Evolutionary conservation across 1,140 invertebrate genomes (phyloP).

Genomic region (Dendrolimus kikuchii): DNA sequence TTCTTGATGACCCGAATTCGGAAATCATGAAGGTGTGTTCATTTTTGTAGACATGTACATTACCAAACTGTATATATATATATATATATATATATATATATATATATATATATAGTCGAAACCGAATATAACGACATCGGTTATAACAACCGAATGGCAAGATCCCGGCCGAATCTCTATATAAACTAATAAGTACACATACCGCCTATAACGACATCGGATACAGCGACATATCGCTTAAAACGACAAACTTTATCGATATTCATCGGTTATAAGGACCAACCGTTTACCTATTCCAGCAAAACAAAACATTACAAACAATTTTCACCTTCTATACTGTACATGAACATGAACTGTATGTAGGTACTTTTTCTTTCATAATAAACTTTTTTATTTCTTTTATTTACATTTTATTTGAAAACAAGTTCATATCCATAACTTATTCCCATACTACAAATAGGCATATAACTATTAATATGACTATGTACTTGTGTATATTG

Average conservation of each 20-base stretch:
- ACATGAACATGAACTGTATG: too few species aligned
- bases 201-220: conserved; percentile 22
- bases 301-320: conserved; percentile 16
- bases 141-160: not conserved
- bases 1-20: not conserved
- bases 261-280: conserved; percentile 18
- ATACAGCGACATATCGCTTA: conserved; percentile 4
- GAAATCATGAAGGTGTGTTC: too few species aligned
- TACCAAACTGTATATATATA: too few species aligned
- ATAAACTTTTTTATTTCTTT: too few species aligned
- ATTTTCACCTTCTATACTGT: conserved; percentile 12
- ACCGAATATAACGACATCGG: conserved; percentile 20
- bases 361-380: too few species aligned
- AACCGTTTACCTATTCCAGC: conserved; percentile 16
- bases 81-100: too few species aligned
- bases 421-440: too few species aligned
- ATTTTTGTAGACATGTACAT: too few species aligned
- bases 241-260: conserved; percentile 23
- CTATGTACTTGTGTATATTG: too few species aligned
- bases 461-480: too few species aligned
- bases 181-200: conserved; percentile 21
- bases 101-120: conserved; percentile 16
- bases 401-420: too few species aligned
- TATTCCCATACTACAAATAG: too few species aligned
- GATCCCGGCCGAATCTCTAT: conserved; percentile 13